Evolutionary conservation across 2,797 vertebrate species (phyloP), one percentile per base, ranked within the genome.

Genomic region (Babyrousa celebensis): DNA sequence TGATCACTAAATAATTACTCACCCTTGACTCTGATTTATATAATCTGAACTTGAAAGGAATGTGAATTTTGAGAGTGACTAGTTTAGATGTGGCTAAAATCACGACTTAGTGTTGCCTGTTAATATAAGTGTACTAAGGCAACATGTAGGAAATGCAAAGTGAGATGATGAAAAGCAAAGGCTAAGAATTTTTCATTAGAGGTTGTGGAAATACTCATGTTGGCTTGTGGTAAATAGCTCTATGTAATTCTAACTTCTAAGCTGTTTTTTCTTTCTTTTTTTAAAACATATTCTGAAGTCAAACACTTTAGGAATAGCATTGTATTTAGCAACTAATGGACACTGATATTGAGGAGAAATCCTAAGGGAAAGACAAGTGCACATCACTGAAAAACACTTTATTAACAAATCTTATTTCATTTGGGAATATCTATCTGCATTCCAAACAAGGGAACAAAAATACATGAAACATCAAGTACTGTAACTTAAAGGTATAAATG

Each of bases 381-480:
- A 96, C 54, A 52, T 89, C 65, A 68, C 75, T 52, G 43, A 91
- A 97, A 97, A 95, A 10, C 15, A 52, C 0, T 48, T 79, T 94
- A 88, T 5, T 7, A 96, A 71, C 96, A 96, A 95, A 91, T 93
- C 68, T 94, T 85, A 92, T 87, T 96, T 96, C 93, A 97, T 97
- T 97, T 97, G 27, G 4, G 60, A 98, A 92, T 94, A 96, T 87
- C 84, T 95, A 54, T 96, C 12, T 88, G 27, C 6, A 87, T 94
- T 78, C 14, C 74, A 93, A 70, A 78, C 40, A 93, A 93, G 70
- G 52, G 62, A 91, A 91, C 85, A 93, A 97, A 97, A 85, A 62
- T 58, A 43, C 1, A 85, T 0, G 40, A 72, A 20, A 3, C 70
- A 52, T 95, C 70, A 91, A 90, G 36, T n/a, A 58, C 36, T 43